Evolutionary conservation across 2,113 vertebrate species (phyloP).

Genomic region (Sterrhoptilus dennistouni): DNA sequence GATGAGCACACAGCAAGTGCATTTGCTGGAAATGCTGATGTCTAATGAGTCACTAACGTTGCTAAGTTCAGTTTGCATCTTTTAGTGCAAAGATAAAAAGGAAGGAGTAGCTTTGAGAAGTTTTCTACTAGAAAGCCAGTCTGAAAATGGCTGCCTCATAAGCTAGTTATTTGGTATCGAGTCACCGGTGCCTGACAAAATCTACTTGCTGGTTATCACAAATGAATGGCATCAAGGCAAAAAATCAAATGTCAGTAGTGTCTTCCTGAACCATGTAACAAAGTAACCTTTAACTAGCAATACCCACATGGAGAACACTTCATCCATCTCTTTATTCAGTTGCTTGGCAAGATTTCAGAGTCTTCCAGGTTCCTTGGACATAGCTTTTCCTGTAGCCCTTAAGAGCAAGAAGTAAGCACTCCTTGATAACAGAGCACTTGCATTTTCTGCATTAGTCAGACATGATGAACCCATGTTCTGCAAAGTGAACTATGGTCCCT

Average conservation of each 20-base stretch:
- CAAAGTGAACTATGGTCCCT: background rate
- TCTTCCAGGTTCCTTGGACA: background rate
- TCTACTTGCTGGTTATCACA: background rate
- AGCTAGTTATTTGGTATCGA: background rate
- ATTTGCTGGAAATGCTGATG: background rate
- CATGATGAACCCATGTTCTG: rapidly evolving
- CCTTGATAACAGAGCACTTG: background rate
- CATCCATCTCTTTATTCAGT: background rate
- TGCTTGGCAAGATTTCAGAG: background rate
- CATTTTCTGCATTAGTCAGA: background rate
- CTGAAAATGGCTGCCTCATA: background rate
- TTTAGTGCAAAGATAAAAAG: background rate
- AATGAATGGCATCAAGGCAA: background rate
- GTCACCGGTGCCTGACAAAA: background rate
- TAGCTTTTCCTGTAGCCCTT: background rate
- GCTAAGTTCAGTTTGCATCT: background rate
- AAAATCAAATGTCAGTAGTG: background rate
- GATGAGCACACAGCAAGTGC: background rate
- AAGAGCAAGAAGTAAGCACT: background rate
- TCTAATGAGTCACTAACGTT: background rate
- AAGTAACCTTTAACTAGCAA: background rate
- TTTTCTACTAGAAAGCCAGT: background rate
- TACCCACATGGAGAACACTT: background rate
- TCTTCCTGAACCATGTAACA: background rate
- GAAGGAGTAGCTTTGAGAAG: background rate